Percentiles rank a stretch among this genome's conserved stretches.
phyloP scores from a whole-genome alignment of 1,140 invertebrate genomes.

The Amyelois transitella region DNA sequence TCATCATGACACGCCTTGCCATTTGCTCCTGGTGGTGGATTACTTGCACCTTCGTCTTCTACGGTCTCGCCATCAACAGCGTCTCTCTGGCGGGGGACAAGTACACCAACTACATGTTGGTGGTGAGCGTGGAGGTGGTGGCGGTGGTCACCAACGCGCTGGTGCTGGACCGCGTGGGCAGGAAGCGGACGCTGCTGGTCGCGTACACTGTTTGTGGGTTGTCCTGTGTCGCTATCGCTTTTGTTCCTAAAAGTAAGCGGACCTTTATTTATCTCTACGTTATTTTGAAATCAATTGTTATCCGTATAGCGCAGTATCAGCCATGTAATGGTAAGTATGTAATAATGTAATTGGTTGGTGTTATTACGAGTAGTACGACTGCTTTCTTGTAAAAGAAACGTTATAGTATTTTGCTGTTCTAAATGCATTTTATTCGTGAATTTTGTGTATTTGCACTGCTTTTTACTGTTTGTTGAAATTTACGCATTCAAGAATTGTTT shows the following conservation, averaged over 20 bases:
- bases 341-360: too few relatives aligned
- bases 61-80: constrained; percentile 86
- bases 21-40: constrained; percentile 79
- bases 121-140: constrained; percentile 82
- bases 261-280: neutral
- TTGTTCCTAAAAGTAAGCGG: constrained; percentile 59
- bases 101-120: constrained; percentile 82
- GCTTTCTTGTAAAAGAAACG: too few relatives aligned
- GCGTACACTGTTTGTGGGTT: constrained; percentile 78
- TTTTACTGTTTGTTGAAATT: too few relatives aligned
- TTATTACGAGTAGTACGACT: too few relatives aligned
- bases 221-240: constrained; percentile 54
- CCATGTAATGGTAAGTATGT: too few relatives aligned
- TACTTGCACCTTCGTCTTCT: constrained; percentile 85
- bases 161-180: constrained; percentile 78
- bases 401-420: too few relatives aligned
- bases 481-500: too few relatives aligned
- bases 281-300: too few relatives aligned
- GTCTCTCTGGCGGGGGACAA: constrained; percentile 82
- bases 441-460: too few relatives aligned
- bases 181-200: constrained; percentile 76
- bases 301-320: too few relatives aligned
- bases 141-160: constrained; percentile 80
- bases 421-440: too few relatives aligned
- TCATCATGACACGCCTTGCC: constrained; percentile 51